Base-by-base conservation (phyloP, 2,888 invertebrate species). In the Nymphalis polychloros region DNA sequence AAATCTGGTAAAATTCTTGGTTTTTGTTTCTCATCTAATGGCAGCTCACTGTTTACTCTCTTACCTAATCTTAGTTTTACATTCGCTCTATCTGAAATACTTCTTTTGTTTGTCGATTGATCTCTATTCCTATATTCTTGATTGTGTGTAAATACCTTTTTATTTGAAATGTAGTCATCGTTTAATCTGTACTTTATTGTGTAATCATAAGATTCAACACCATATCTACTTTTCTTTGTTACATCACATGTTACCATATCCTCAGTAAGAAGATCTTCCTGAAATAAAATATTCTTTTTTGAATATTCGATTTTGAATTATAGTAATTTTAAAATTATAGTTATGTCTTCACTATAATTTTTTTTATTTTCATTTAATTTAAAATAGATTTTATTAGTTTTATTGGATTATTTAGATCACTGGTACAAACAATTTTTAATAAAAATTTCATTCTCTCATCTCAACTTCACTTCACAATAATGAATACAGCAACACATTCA, bases 141-240 rank as follows among this genome's bases (percentile, higher is more conserved):
- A 75, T 77, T 84, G 78, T 75, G 79, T 57, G 81, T 81, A 77
- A 90, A 91, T 67, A 87, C 79, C 75, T 89, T 90, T 74, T 88
- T 90, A 13, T 13, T 41, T 73, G 88, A 79, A 74, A 84, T 78
- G 81, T 83, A 89, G 63, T 84, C 81, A 82, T 92, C 94, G 76
- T 95, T 94, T 73, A 95, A 88, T 75, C 94, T 94, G 85, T 94
- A 94, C 78, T 93, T 94, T 76, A 94, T 86, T 50, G 94, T 94
- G 83, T 95, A 95, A 86, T 96, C 95, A 86, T 97, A 97, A 84
- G 95, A 95, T 87, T 97, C 97, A 63, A 97, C 95, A 82, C 95
- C 89, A 94, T 95, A 84, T 93, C 93, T 82, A 89, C 94, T 82
- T 88, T 93, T 79, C 91, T 94, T 86, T 88, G 95, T 94, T 13